Percentiles rank a stretch among this genome's conserved stretches.
These are phyloP conservation scores for Leptinotarsa rubiginosa DNA, from an alignment of 2,888 invertebrate species.

Conservation along the genomic window DNA sequence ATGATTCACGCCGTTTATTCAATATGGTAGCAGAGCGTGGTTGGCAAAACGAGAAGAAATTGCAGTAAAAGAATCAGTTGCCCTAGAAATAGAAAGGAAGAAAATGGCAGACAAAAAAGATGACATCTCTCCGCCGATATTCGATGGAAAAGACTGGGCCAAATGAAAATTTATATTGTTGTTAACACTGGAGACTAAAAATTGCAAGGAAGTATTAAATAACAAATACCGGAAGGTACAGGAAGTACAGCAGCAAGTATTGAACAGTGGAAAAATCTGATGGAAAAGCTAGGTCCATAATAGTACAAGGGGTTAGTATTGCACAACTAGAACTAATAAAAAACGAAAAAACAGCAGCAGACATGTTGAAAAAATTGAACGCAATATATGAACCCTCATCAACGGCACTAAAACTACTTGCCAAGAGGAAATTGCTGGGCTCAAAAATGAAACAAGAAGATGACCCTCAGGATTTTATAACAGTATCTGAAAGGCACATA, in stretches of 20 bases:
- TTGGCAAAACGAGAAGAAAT: too few relatives aligned
- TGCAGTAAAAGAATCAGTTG: too few relatives aligned
- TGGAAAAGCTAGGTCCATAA: slow-evolving; percentile 21
- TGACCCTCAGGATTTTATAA: slow-evolving; percentile 14
- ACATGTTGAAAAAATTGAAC: slow-evolving; percentile 15
- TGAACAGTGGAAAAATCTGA: slow-evolving; percentile 10
- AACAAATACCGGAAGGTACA: background rate
- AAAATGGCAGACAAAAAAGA: slow-evolving; percentile 1
- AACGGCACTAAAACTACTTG: slow-evolving; percentile 20
- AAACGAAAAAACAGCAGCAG: slow-evolving; percentile 25
- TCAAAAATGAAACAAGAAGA: slow-evolving; percentile 15
- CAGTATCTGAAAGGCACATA: background rate
- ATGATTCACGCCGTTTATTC: too few relatives aligned
- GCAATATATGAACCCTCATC: slow-evolving; percentile 4
- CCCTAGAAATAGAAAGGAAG: background rate
- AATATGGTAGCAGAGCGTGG: too few relatives aligned
- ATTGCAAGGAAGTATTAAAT: slow-evolving; percentile 19
- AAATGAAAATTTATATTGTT: slow-evolving; percentile 22
- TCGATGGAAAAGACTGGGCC: slow-evolving; percentile 11
- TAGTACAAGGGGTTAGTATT: slow-evolving; percentile 8
- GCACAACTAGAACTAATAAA: background rate
- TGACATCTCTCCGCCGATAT: background rate
- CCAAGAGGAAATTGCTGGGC: slow-evolving; percentile 11
- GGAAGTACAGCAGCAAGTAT: background rate
- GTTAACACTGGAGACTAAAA: slow-evolving; percentile 25